Evolutionary conservation across 2,113 vertebrate genomes (phyloP).

Genomic region (Hemiscyllium ocellatum): DNA sequence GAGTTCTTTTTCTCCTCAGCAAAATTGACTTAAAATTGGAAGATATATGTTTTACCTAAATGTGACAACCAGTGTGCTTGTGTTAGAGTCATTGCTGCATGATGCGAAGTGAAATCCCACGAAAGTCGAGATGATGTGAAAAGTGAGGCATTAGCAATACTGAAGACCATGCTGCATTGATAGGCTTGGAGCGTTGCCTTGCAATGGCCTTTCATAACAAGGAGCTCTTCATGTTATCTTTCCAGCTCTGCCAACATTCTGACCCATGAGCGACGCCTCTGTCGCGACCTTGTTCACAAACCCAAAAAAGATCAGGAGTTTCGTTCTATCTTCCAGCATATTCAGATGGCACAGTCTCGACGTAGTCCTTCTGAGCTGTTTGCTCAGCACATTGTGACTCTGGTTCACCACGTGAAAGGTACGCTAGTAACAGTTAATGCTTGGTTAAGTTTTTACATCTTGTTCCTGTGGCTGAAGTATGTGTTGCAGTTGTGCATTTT

Average conservation of each 20-base stretch:
- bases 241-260: slow-evolving; percentile 73
- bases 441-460: neutral
- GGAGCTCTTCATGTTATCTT: slow-evolving; percentile 31
- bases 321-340: slow-evolving; percentile 86
- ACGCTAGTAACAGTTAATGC: slow-evolving; percentile 37
- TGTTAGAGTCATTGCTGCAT: neutral
- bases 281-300: slow-evolving; percentile 81
- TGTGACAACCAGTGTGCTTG: neutral
- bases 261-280: slow-evolving; percentile 83
- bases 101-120: neutral
- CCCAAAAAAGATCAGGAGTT: slow-evolving; percentile 88
- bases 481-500: neutral
- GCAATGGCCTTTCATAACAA: neutral
- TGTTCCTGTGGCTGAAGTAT: neutral
- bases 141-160: neutral
- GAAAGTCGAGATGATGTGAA: neutral
- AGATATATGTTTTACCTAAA: neutral
- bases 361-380: slow-evolving; percentile 85
- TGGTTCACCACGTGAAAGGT: slow-evolving; percentile 95
- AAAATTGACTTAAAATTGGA: neutral
- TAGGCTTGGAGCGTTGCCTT: neutral
- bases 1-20: neutral
- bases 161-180: neutral
- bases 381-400: slow-evolving; percentile 91
- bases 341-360: slow-evolving; percentile 72